phyloP scores from a whole-genome alignment of 2,797 vertebrate genomes.

The Dendrocincla fuliginosa region DNA sequence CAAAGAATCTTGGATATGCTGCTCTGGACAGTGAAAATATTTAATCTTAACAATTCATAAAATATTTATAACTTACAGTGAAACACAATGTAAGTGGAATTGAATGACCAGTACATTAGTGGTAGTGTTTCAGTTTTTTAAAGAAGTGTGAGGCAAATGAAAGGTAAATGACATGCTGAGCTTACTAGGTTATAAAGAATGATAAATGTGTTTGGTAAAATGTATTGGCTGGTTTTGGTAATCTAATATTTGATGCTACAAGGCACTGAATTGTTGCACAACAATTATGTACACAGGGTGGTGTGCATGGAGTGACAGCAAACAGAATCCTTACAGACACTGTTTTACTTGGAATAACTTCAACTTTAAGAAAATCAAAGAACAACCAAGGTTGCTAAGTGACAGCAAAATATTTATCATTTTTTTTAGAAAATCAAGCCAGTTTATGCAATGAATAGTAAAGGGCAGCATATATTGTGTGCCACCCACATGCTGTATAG shows the following conservation, averaged over 20 bases:
- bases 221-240: not conserved
- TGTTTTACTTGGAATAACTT: constrained; percentile 33
- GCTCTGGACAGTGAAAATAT: not conserved
- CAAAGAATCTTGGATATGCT: not conserved
- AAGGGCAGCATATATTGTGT: constrained; percentile 23
- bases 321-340: not conserved
- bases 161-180: not conserved
- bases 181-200: not conserved
- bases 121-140: not conserved
- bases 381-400: constrained; percentile 49
- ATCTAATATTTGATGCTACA: not conserved
- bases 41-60: not conserved
- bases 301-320: not conserved
- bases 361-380: constrained; percentile 33
- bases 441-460: not conserved
- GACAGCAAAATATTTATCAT: constrained; percentile 54
- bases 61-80: not conserved
- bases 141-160: not conserved
- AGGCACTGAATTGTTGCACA: not conserved
- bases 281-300: not conserved
- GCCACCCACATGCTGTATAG: not conserved
- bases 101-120: not conserved
- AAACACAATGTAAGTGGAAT: not conserved
- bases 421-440: not conserved
- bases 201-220: not conserved